Evolutionary conservation across 1,140 invertebrate genomes (phyloP), one percentile per base, ranked within the genome.

Genomic region (Danaus melanippus): DNA sequence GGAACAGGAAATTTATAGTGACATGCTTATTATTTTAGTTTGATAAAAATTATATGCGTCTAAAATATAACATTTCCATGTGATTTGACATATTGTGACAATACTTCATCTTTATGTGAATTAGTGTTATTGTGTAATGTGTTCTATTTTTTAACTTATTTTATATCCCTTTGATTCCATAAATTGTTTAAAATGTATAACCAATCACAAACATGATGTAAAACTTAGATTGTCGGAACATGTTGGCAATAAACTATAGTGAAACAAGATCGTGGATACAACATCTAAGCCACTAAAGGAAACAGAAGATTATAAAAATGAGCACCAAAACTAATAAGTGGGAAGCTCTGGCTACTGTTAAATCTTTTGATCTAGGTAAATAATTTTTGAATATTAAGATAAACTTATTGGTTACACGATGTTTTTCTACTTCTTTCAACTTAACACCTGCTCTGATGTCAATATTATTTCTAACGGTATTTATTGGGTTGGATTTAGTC

Each of bases 331-430:
- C 76, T 41, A 68, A 79, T 53, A 79, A 78, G 53, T 84, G 81
- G 81, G 74, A 83, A 46, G 72, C 75, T 54, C 62, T 85, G n/a
- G 72, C 76, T 11, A 85, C 82, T 7, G 66, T 85, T 3, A 83
- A 83, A 69, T 69, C 79, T 11, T 85, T 85, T 60, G 82, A 83
- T 64, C 72, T 79, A 67, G 79, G 79, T 81, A 71, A 67, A 49
- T 52, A 49, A 46, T 10, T 44, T 39, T 40, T 12, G 9, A 9
- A 10, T 5, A 32, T 32, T 32, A 32, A 32, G 21, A 32, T 32
- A 5, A 32, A 32, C 21, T 32, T 32, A 32, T 32, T 32, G 21
- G 4, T 32, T 32, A 32, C 21, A 3, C 21, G 21, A 32, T 32
- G 21, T 32, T 32, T 32, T 32, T 32, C 21, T 32, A 32, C 6